Conservation (phyloP, 2,888 invertebrate species). For the Sarcophaga rosellei region DNA sequence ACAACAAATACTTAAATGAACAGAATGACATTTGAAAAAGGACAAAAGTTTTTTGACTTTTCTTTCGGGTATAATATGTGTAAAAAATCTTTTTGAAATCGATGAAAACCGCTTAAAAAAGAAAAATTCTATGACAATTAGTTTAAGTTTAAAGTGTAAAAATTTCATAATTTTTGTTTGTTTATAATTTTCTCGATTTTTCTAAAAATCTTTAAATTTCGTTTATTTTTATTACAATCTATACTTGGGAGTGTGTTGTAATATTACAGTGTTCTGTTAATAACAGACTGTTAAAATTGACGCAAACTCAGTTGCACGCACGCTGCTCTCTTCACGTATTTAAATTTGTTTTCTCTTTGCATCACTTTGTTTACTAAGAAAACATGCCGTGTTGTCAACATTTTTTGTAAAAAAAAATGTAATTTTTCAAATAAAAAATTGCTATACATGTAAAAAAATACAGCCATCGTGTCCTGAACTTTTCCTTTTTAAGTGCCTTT, state of each 20-base stretch:
- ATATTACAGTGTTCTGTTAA: constrained; percentile 4
- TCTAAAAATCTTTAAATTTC: not conserved
- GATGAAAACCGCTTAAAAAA: too few species aligned
- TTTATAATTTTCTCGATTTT: not conserved
- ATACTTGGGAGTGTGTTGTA: not conserved
- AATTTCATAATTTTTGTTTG: not conserved
- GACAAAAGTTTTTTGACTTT: constrained; percentile 27
- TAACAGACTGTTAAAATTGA: constrained; percentile 29
- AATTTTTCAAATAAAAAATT: too few species aligned
- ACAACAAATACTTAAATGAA: not conserved
- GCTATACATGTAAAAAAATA: too few species aligned
- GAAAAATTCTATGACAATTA: too few species aligned
- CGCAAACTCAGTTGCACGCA: constrained; percentile 28
- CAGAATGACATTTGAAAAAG: constrained; percentile 27
- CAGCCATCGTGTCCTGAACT: too few species aligned
- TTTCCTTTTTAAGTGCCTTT: too few species aligned
- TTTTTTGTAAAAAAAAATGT: too few species aligned
- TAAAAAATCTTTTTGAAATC: too few species aligned
- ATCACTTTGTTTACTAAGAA: too few species aligned
- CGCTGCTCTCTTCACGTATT: not conserved
- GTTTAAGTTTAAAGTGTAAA: too few species aligned
- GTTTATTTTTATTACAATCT: not conserved
- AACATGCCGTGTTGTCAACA: too few species aligned
- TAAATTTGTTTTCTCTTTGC: not conserved
- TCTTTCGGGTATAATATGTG: not conserved